Conservation (phyloP, 1,140 invertebrate genomes). For the Heliconius nattereri region DNA sequence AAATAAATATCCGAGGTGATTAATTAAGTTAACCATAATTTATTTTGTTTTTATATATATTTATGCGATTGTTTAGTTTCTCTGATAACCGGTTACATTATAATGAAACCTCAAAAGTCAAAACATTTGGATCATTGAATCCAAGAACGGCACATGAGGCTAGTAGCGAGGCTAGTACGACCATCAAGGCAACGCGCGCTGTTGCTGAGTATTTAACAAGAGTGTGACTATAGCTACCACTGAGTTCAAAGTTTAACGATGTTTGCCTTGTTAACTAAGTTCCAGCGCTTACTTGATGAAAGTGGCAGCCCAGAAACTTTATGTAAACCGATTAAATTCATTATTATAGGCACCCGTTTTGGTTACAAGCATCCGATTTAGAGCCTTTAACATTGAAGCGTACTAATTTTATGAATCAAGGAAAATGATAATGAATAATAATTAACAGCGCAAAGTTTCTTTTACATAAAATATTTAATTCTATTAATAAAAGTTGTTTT, state of each 20-base stretch:
- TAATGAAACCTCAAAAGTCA: neutral
- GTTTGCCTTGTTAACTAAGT: slow-evolving; percentile 53
- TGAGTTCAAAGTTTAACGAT: slow-evolving; percentile 50
- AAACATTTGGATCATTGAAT: too few relatives aligned
- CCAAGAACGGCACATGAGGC: neutral
- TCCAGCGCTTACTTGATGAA: slow-evolving; percentile 46
- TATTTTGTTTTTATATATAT: neutral
- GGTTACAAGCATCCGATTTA: slow-evolving; percentile 9
- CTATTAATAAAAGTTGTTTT: too few relatives aligned
- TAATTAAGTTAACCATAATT: too few relatives aligned
- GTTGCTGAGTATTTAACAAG: slow-evolving; percentile 17
- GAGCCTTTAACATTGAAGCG: neutral
- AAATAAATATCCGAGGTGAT: too few relatives aligned
- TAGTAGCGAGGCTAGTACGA: neutral
- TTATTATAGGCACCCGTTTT: slow-evolving; percentile 10
- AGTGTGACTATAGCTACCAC: slow-evolving; percentile 23
- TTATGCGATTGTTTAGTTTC: neutral
- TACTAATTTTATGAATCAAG: slow-evolving; percentile 10
- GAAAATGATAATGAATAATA: neutral
- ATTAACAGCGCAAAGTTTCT: too few relatives aligned
- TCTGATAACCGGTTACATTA: neutral
- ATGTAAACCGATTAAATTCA: slow-evolving; percentile 13
- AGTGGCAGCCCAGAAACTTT: slow-evolving; percentile 26
- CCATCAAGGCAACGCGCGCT: slow-evolving; percentile 10
- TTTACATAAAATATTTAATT: too few relatives aligned